Evolutionary conservation across 2,888 invertebrate species (phyloP).

Genomic region (Meta bourneti): DNA sequence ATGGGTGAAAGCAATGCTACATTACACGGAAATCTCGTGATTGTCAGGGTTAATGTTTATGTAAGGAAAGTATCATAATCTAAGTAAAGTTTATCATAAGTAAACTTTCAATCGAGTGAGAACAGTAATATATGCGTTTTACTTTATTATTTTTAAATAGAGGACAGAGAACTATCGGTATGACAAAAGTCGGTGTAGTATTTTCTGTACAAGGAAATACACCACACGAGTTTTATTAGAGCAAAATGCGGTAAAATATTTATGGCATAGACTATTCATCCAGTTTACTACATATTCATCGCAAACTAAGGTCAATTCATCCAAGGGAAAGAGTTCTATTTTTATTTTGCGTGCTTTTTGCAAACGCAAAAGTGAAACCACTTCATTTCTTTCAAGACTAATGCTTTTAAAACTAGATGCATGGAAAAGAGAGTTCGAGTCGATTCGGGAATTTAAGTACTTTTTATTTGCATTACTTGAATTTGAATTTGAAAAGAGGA

Average conservation of each 20-base stretch:
- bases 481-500: constrained; percentile 20
- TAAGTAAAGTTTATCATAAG: too few relatives aligned
- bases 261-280: not conserved
- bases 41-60: too few relatives aligned
- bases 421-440: not conserved
- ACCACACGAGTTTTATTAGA: not conserved
- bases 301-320: not conserved
- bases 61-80: too few relatives aligned
- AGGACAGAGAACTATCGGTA: too few relatives aligned
- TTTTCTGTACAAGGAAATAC: too few relatives aligned
- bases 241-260: not conserved
- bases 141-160: too few relatives aligned
- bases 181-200: too few relatives aligned
- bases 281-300: not conserved
- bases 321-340: not conserved
- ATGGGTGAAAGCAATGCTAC: too few relatives aligned
- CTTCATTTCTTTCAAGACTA: constrained; percentile 15
- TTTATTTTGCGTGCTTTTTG: not conserved
- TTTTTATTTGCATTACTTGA: constrained; percentile 36
- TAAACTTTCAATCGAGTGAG: too few relatives aligned
- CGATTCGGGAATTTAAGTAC: constrained; percentile 21
- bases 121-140: too few relatives aligned
- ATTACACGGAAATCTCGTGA: too few relatives aligned
- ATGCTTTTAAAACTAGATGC: not conserved
- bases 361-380: not conserved